Conservation (phyloP, 2,888 invertebrate species). For the Aquatica leii region DNA sequence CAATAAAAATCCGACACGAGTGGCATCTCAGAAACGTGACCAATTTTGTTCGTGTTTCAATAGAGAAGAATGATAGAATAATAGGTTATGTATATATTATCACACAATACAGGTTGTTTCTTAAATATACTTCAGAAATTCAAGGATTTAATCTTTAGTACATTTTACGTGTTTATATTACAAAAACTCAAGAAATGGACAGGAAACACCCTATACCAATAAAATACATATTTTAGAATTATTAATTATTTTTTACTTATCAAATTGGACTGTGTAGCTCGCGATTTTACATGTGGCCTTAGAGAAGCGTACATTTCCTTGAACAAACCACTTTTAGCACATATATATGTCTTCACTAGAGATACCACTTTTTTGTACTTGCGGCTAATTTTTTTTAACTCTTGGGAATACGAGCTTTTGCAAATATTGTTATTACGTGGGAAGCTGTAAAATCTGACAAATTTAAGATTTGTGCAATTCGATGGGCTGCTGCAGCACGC, state of each 20-base stretch:
- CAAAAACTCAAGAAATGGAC: constrained; percentile 2
- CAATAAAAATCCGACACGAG: constrained; percentile 1
- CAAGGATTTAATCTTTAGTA: too few species aligned
- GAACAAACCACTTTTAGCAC: too few species aligned
- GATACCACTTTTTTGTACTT: background rate
- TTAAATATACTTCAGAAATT: background rate
- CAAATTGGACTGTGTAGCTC: background rate
- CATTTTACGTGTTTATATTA: too few species aligned
- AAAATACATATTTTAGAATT: background rate
- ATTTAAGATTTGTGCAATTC: background rate
- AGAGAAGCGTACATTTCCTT: background rate
- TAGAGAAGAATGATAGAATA: background rate
- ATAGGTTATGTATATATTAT: background rate
- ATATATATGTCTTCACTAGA: too few species aligned
- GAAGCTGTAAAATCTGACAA: background rate
- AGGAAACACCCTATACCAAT: constrained; percentile 1
- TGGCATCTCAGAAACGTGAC: constrained; percentile 3
- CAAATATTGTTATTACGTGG: background rate
- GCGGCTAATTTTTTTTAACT: background rate
- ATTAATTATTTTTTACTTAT: constrained; percentile 1
- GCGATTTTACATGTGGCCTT: background rate
- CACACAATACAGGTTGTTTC: constrained; percentile 5
- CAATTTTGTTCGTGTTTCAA: background rate
- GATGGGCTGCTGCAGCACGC: background rate
- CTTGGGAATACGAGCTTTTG: background rate